A percentile compares a stretch with the other conserved stretches of the same genome.
These are phyloP conservation scores for Amphipoea oculea DNA, from an alignment of 2,888 invertebrate genomes.

Conservation along the genomic window DNA sequence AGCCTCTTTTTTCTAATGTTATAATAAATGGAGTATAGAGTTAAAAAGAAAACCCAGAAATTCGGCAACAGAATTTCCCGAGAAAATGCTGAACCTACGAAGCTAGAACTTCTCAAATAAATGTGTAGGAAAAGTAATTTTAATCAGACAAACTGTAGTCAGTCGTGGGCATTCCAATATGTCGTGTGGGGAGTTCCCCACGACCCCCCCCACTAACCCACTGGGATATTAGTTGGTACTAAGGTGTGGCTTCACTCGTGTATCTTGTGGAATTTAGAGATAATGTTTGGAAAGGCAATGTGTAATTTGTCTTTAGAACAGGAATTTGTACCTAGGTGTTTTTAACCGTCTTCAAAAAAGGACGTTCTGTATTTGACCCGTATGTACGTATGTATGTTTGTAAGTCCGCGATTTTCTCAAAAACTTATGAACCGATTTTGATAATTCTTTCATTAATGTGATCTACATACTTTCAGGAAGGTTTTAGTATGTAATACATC, in stretches of 20 bases:
- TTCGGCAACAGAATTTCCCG: neutral
- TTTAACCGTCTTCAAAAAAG: neutral
- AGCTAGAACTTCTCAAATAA: conserved; percentile 38
- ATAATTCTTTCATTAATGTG: no score
- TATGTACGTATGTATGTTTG: no score
- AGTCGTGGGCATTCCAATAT: conserved; percentile 60
- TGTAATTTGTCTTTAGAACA: conserved; percentile 5
- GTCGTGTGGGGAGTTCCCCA: conserved; percentile 42
- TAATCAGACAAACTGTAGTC: conserved; percentile 60
- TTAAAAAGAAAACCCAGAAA: neutral
- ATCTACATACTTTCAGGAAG: no score
- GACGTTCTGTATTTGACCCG: no score
- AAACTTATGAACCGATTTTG: no score
- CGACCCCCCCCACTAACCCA: conserved; percentile 31
- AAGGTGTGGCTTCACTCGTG: conserved; percentile 46
- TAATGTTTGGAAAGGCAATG: conserved; percentile 32
- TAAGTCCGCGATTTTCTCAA: no score
- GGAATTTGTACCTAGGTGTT: neutral
- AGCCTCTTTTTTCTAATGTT: no score
- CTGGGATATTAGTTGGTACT: conserved; percentile 55
- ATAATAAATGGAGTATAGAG: no score
- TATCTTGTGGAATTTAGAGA: conserved; percentile 48
- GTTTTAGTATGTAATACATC: no score
- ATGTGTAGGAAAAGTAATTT: conserved; percentile 59
- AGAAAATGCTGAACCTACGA: neutral